Evolutionary conservation across 1,140 invertebrate species (phyloP).

Genomic region (Scylla paramamosain): DNA sequence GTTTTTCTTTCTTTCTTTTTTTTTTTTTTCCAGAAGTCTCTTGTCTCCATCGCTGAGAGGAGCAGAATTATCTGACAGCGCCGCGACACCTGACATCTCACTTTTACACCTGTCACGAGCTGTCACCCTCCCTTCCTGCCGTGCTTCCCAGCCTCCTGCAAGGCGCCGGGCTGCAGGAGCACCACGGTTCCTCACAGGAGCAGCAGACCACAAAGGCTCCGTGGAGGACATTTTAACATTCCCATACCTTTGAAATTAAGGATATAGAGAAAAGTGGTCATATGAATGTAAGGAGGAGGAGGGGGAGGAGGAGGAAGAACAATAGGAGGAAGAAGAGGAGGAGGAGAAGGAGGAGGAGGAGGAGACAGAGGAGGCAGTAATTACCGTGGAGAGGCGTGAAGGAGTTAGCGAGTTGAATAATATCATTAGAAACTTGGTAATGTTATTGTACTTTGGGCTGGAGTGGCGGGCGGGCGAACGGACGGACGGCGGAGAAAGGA

Average conservation of each 20-base stretch:
- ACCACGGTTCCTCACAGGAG: too few species aligned
- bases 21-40: too few species aligned
- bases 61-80: too few species aligned
- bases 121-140: too few species aligned
- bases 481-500: neutral
- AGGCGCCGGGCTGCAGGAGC: too few species aligned
- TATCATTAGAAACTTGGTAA: conserved; percentile 16
- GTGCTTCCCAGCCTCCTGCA: too few species aligned
- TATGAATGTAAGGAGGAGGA: neutral
- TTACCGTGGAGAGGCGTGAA: neutral
- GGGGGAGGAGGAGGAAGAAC: neutral
- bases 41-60: too few species aligned
- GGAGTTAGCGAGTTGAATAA: conserved; percentile 5
- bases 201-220: too few species aligned
- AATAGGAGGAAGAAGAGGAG: neutral
- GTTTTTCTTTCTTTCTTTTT: too few species aligned
- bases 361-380: neutral
- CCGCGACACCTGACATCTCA: neutral
- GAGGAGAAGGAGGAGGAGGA: neutral
- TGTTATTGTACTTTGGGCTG: neutral
- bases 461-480: neutral
- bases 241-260: neutral
- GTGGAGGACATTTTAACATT: too few species aligned
- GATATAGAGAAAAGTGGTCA: neutral
- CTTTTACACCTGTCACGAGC: too few species aligned